phyloP scores from a whole-genome alignment of 2,888 invertebrate species.

The Drosophila maculinotata region DNA sequence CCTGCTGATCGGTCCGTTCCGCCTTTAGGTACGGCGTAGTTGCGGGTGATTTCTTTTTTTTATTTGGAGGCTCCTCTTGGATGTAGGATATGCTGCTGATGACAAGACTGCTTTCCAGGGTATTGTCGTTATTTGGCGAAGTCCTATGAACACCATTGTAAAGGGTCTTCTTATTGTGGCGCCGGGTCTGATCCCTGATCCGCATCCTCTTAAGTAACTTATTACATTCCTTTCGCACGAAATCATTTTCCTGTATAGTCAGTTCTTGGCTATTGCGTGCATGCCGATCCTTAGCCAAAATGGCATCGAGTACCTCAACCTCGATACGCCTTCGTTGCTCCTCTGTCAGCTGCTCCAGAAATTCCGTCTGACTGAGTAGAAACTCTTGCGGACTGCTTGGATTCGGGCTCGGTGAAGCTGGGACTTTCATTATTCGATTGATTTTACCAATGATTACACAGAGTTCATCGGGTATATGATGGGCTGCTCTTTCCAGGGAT shows the following conservation, averaged over 20 bases:
- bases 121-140: neutral
- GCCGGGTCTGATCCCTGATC: conserved; percentile 43
- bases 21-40: too few species aligned
- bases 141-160: neutral
- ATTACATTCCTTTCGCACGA: conserved; percentile 51
- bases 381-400: conserved; percentile 4
- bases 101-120: neutral
- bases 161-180: neutral
- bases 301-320: conserved; percentile 67
- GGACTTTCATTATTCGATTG: conserved; percentile 10
- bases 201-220: conserved; percentile 59
- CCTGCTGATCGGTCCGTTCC: neutral
- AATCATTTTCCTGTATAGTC: neutral
- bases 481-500: conserved; percentile 47
- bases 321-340: conserved; percentile 58
- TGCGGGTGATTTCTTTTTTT: too few species aligned
- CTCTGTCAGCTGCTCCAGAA: conserved; percentile 47
- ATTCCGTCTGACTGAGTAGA: conserved; percentile 46
- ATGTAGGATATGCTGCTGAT: conserved; percentile 23
- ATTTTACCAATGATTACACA: conserved; percentile 52
- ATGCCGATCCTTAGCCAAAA: conserved; percentile 59
- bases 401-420: too few species aligned
- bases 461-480: conserved; percentile 54
- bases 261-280: neutral
- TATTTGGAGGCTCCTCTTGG: neutral